Evolutionary conservation across 2,888 invertebrate species (phyloP), one percentile per base, ranked within the genome.

Genomic region (Monochamus alternatus): DNA sequence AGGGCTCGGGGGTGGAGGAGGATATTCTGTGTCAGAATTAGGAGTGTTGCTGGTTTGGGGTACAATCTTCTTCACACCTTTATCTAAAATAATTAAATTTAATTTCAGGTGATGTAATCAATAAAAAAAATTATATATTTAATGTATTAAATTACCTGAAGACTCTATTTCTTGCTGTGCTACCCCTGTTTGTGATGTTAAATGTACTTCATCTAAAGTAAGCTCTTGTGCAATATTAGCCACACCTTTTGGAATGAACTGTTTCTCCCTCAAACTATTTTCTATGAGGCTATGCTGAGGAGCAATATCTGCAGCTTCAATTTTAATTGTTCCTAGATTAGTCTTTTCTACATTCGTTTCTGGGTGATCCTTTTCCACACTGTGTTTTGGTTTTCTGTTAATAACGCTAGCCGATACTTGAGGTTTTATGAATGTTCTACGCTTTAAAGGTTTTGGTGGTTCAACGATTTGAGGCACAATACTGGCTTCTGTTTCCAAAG

Each of bases 1-100:
- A 0, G 92, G 92, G 79, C 88, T 88, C 1, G 91, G 91, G 5
- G 91, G 92, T 64, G 91, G 86, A 3, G 90, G 81, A 62, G 84
- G 82, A 74, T 85, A 85, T 73, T 87, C 86, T 44, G 76, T 78
- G 75, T 86, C 85, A 12, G 83, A 82, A 43, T 72, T 77, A 58
- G 44, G 22, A 14, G 43, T 59, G 31, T 63, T 32, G 12, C 38
- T 70, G 62, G 62, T 59, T n/a, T 67, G 72, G 32, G 67, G 68
- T 55, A 73, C 51, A n/a, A 75, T 3, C 63, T 72, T 76, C 73
- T 75, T 70, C n/a, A 66, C n/a, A 47, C 31, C 74, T 22, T 71
- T 73, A 47, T 81, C 82, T 81, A 69, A 63, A 76, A 14, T 22
- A 14, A 81, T 62, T 67, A 72, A 60, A 73, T 30, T 55, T 38